Conservation (phyloP, 2,113 vertebrate genomes). For the Xiphophorus hellerii region DNA sequence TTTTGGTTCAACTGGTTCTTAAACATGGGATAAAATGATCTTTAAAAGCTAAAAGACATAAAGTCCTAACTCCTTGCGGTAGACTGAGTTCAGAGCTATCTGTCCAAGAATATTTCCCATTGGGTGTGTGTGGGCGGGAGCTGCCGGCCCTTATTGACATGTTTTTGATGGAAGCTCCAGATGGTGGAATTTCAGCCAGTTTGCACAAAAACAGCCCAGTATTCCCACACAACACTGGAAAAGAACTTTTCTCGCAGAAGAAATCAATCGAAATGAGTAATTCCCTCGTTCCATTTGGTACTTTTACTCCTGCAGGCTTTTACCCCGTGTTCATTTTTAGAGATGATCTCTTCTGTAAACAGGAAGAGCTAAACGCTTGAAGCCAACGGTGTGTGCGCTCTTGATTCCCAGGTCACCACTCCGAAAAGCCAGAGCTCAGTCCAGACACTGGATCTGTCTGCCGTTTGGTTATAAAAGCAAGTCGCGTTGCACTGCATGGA, state of each 20-base stretch:
- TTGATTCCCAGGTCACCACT: constrained; percentile 64
- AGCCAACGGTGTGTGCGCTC: too few relatives aligned
- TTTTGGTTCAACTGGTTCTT: too few relatives aligned
- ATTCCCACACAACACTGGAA: constrained; percentile 31
- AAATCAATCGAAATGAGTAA: neutral
- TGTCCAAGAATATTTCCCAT: constrained; percentile 34
- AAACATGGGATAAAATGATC: too few relatives aligned
- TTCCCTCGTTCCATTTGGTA: neutral
- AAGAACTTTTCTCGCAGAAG: constrained; percentile 11
- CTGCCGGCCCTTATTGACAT: constrained; percentile 25
- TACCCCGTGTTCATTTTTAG: too few relatives aligned
- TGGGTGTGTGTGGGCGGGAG: constrained; percentile 7
- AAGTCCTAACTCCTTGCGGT: too few relatives aligned
- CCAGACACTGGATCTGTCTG: neutral
- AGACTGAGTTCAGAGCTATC: neutral
- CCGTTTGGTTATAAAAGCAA: too few relatives aligned
- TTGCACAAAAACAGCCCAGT: constrained; percentile 5
- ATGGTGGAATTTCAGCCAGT: constrained; percentile 30
- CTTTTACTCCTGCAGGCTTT: neutral
- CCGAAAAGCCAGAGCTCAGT: constrained; percentile 47
- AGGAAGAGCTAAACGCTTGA: neutral
- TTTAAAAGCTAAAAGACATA: too few relatives aligned
- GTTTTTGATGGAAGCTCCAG: constrained; percentile 55
- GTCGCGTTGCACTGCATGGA: too few relatives aligned
- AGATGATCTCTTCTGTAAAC: neutral